Evolutionary conservation across 2,888 invertebrate species (phyloP), one percentile per base, ranked within the genome.

Genomic region (Liposcelis brunnea): DNA sequence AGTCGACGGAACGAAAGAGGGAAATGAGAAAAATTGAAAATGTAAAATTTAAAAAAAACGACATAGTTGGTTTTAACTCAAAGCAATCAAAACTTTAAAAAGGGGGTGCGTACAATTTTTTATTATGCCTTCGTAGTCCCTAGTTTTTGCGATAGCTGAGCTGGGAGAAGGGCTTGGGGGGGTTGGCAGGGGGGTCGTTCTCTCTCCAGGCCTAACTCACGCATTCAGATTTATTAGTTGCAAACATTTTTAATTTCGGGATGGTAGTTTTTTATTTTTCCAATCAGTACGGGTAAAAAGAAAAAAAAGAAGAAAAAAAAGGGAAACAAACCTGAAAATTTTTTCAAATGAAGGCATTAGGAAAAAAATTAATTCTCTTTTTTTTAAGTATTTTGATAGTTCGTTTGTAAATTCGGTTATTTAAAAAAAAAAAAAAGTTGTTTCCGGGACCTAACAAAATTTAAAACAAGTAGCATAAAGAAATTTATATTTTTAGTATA

Each of bases 41-140:
- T 40, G 40, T 40, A 40, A 40, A 40, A 40, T 19, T 40, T 40
- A 40, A 40, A 40, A 40, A 40, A 40, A n/a, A 19, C 15, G 40
- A 40, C 40, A 19, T 40, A 40, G 15, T 11, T 19, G 40, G 40
- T 40, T 40, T 14, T 40, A n/a, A n/a, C 15, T 12, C 40, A 19
- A n/a, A 19, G 40, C 40, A 40, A 40, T 40, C 40, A 40, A 40
- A 40, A 40, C 40, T 40, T 40, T 40, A 40, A 40, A 40, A 40
- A 40, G 40, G 40, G 40, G 40, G 40, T 40, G 40, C 40, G 40
- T 40, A 40, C 40, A 40, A 40, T 40, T 40, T 40, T 40, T 40
- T 40, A 40, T 40, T 40, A 40, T 40, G 40, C 40, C 40, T 40
- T 40, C 18, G 40, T 40, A 40, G 40, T 40, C 40, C 40, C 40